Evolutionary conservation across 2,888 invertebrate genomes (phyloP).

Genomic region (Lasiommata megera): DNA sequence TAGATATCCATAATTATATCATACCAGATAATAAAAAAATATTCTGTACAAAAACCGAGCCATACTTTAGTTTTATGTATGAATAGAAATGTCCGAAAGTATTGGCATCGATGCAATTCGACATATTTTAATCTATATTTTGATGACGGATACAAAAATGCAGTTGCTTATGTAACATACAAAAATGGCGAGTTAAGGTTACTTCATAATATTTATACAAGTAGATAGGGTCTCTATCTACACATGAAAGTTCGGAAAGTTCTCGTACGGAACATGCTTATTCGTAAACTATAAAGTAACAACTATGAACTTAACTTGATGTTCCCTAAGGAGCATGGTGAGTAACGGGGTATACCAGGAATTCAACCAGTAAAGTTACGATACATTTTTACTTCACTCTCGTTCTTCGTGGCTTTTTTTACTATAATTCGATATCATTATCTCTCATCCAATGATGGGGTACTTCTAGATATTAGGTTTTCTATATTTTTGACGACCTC

Average conservation of each 20-base stretch:
- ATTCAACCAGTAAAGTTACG: background rate
- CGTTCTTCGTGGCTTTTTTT: too few species aligned
- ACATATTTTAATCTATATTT: background rate
- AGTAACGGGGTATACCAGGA: background rate
- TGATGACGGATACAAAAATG: background rate
- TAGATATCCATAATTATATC: too few species aligned
- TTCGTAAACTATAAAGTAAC: slow-evolving; percentile 24
- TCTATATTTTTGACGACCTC: too few species aligned
- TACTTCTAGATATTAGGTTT: too few species aligned
- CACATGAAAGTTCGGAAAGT: slow-evolving; percentile 16
- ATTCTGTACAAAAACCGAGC: too few species aligned
- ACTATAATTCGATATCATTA: too few species aligned
- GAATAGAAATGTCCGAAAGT: too few species aligned
- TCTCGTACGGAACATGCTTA: slow-evolving; percentile 24
- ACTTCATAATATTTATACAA: background rate
- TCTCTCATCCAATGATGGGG: too few species aligned
- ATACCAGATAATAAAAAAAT: too few species aligned
- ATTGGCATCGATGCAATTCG: background rate
- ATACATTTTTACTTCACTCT: background rate
- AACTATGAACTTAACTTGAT: slow-evolving; percentile 5
- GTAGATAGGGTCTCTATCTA: slow-evolving; percentile 7
- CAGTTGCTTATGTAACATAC: background rate
- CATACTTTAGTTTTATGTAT: too few species aligned
- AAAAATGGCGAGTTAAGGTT: background rate
- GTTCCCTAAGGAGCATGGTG: slow-evolving; percentile 14